Base-by-base conservation (phyloP, 2,888 invertebrate species). In the Pteria penguin region DNA sequence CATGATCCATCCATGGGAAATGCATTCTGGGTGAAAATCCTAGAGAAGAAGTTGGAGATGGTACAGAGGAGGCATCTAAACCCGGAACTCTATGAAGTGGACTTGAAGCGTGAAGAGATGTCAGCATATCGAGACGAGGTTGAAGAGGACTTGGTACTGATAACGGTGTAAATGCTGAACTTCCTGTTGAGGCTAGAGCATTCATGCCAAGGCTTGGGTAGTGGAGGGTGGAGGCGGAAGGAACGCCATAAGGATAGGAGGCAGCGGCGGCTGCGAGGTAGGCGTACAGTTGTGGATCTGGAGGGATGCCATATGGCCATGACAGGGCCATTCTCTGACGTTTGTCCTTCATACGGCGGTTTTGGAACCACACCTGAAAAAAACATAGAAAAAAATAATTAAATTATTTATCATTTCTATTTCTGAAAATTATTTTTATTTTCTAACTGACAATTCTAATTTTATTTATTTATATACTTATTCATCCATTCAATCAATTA, bases 331-430 rank as follows among this genome's bases (percentile, higher is more conserved):
- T 96, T 22, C 97, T 94, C 91, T 99, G 98, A 0, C 99, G 94
- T 89, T 99, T 99, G 93, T 99, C 99, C 91, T 99, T 98, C 97
- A 98, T 98, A 63, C 98, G 94, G 45, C 98, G 94, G 92, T 98
- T 98, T 94, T 98, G 98, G 92, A 99, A 99, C 99, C 99, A 99
- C 27, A 91, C 90, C 91, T 91, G 82, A 22, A 82, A n/a, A 75
- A 58, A 70, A 24, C 58, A 57, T 75, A 69, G 29, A 70, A 36
- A 36, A 36, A 11, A 36, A 14, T 11, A 36, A 36, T 36, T 36
- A 11, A 36, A 36, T 36, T n/a, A 65, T 61, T n/a, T 5, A 11
- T 27, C 4, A 26, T 27, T 11, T 27, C 5, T n/a, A 26, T 26
- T 27, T 61, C 14, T 36, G 14, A 36, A 5, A 36, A 11, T 36